Conservation (phyloP, 2,888 invertebrate species). For the Hemaris fuciformis region DNA sequence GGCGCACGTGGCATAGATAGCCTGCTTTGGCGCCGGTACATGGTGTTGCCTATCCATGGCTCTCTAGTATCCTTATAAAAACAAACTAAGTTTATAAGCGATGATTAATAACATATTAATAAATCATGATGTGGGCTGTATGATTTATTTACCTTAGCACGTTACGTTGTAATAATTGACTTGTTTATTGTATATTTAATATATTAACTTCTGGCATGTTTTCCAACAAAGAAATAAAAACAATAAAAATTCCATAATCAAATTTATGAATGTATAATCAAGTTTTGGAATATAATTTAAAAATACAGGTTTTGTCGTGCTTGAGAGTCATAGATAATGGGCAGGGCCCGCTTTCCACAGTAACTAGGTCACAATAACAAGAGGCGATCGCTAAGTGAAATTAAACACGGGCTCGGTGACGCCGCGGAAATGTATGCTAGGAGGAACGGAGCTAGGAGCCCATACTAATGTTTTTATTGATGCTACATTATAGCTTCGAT, state of each 20-base stretch:
- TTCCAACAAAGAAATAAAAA: background rate
- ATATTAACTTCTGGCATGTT: background rate
- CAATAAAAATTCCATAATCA: background rate
- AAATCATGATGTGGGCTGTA: background rate
- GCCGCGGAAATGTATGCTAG: slow-evolving; percentile 14
- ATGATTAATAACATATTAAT: background rate
- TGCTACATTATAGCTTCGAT: too few relatives aligned
- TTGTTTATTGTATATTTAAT: background rate
- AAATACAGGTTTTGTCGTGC: slow-evolving; percentile 39
- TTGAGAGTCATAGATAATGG: slow-evolving; percentile 53
- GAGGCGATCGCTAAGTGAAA: slow-evolving; percentile 52
- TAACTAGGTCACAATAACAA: slow-evolving; percentile 64
- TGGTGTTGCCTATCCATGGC: background rate
- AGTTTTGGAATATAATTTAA: background rate
- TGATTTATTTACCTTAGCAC: background rate
- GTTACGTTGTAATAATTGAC: background rate
- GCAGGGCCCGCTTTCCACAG: slow-evolving; percentile 59
- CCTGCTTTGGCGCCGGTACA: background rate
- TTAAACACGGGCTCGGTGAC: slow-evolving; percentile 41
- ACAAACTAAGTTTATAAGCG: background rate
- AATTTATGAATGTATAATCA: background rate
- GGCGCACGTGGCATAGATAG: slow-evolving; percentile 2
- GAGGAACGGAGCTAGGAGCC: background rate
- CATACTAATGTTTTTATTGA: background rate
- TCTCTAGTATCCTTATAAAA: background rate